Base-by-base conservation (phyloP, 2,888 invertebrate species). In the Phyllotreta cruciferae region DNA sequence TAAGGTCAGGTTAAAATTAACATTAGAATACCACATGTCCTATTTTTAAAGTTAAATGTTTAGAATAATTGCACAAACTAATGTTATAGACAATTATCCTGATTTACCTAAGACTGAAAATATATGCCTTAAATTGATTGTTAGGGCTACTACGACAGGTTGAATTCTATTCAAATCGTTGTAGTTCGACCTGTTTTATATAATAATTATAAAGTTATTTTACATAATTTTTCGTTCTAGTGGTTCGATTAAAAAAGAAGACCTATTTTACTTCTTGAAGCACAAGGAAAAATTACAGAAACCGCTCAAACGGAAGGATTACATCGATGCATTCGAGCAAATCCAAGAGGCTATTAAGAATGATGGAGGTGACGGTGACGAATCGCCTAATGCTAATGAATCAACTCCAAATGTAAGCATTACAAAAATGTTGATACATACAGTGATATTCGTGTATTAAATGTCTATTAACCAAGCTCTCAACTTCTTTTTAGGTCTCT, bases 241-340 rank as follows among this genome's bases (percentile, higher is more conserved):
- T 54, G 94, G 88, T 70, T 88, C 87, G 68, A 91, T 88, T 34
- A 92, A 93, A 75, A 83, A 89, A 0, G 95, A 95, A 78, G 95
- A 96, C 82, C 84, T 97, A 13, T 94, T 88, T 77, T 89, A 89
- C 57, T 97, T 94, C 77, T 85, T 87, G 0, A 91, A 92, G 74
- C 88, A 89, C 72, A 93, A 93, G 81, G 89, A 85, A 71, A 93
- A 89, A 81, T 92, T 88, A 42, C 67, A 69, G 80, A 80, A 94
- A 91, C 87, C 89, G 0, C 86, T 91, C 70, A 94, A 94, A 78
- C 84, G 93, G 38, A 89, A 90, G 74, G 90, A 88, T 80, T 97
- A 93, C 78, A 91, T 91, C 63, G 94, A 95, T 74, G 97, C 95
- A 0, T 86, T 97, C 11, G 87, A 88, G 75, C 91, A 97, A 81